A percentile compares a stretch with the other conserved stretches of the same genome.
phyloP scores from a whole-genome alignment of 2,888 invertebrate genomes.

The Phytoseiulus persimilis region DNA sequence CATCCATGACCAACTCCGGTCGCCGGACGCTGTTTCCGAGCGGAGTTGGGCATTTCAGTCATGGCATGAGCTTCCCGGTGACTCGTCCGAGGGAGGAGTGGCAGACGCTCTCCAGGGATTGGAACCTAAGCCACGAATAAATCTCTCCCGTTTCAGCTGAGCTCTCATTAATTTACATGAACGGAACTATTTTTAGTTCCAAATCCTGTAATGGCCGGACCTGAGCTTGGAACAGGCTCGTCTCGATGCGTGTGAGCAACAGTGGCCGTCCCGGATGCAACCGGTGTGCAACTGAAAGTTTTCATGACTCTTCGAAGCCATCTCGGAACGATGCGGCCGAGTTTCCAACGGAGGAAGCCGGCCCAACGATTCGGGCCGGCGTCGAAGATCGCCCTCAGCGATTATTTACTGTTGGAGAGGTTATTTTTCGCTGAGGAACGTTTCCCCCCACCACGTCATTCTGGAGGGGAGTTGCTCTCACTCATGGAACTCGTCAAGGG shows the following conservation, averaged over 20 bases:
- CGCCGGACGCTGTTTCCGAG: no score
- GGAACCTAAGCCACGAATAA: not conserved
- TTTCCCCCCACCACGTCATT: no score
- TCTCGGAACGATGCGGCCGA: not conserved
- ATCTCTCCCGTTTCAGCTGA: not conserved
- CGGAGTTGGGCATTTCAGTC: no score
- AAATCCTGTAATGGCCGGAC: not conserved
- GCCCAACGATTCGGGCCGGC: no score
- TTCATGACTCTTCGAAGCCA: not conserved
- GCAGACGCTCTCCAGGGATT: not conserved
- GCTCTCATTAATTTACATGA: not conserved
- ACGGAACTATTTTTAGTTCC: not conserved
- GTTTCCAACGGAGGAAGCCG: not conserved
- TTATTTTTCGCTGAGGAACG: no score
- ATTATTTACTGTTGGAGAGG: no score
- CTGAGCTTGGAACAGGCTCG: not conserved
- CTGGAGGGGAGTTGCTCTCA: no score
- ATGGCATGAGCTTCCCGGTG: no score
- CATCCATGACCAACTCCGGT: no score
- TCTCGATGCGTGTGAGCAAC: not conserved
- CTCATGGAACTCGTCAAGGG: not conserved
- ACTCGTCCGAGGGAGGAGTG: no score
- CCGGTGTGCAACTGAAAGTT: not conserved
- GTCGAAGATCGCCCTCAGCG: no score
- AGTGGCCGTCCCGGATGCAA: not conserved